phyloP scores from a whole-genome alignment of 2,888 invertebrate genomes.

The Brenthis daphne region DNA sequence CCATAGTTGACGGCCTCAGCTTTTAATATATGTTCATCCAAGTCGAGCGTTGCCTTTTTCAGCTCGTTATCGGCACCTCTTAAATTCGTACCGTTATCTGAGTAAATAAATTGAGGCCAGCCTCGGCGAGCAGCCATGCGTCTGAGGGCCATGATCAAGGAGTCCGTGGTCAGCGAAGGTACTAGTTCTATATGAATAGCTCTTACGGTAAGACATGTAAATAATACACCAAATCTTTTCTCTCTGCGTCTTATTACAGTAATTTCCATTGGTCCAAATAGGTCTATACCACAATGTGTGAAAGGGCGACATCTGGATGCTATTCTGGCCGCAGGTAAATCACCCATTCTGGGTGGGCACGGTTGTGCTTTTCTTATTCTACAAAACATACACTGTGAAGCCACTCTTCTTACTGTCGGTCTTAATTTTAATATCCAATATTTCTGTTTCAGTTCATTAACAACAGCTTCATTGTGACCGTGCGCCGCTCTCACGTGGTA shows the following conservation, averaged over 20 bases:
- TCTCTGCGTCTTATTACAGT: slow-evolving; percentile 26
- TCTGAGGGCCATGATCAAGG: slow-evolving; percentile 38
- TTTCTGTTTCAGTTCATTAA: slow-evolving; percentile 37
- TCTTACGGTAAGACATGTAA: slow-evolving; percentile 24
- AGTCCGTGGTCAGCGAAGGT: slow-evolving; percentile 19
- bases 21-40: not conserved
- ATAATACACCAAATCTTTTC: slow-evolving; percentile 31
- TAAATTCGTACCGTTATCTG: slow-evolving; percentile 17
- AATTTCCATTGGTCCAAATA: slow-evolving; percentile 32
- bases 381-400: slow-evolving; percentile 38
- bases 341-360: slow-evolving; percentile 39
- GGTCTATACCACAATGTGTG: slow-evolving; percentile 33
- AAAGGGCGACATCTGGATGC: slow-evolving; percentile 33
- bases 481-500: slow-evolving; percentile 33
- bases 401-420: slow-evolving; percentile 39
- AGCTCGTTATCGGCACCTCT: slow-evolving; percentile 12
- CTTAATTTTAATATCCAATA: slow-evolving; percentile 31
- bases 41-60: not conserved
- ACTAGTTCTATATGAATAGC: slow-evolving; percentile 31
- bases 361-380: slow-evolving; percentile 35
- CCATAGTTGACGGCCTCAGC: not conserved
- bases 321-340: slow-evolving; percentile 41
- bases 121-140: slow-evolving; percentile 29
- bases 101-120: slow-evolving; percentile 20
- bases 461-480: slow-evolving; percentile 32